Percentiles rank a stretch among this genome's conserved stretches.
phyloP scores from a whole-genome alignment of 1,140 invertebrate species.

The Streblospio benedicti region DNA sequence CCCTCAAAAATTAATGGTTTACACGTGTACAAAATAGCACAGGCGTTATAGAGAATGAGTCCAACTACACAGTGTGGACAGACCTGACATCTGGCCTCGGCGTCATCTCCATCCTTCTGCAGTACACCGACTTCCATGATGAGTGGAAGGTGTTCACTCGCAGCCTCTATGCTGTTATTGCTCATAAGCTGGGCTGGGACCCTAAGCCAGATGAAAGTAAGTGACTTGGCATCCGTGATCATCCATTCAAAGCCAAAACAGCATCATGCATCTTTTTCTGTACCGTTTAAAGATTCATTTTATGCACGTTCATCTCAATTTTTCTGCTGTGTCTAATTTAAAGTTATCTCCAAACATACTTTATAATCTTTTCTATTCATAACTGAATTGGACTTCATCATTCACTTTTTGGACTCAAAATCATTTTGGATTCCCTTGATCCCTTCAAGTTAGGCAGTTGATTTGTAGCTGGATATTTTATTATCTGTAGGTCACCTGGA shows the following conservation, averaged over 20 bases:
- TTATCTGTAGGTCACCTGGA: slow-evolving; percentile 62
- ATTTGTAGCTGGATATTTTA: no score
- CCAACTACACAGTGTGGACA: slow-evolving; percentile 88
- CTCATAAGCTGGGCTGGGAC: slow-evolving; percentile 62
- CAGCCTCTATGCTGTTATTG: slow-evolving; percentile 61
- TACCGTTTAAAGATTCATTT: no score
- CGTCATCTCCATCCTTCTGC: slow-evolving; percentile 61
- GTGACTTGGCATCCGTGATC: background rate
- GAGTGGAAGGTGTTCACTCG: slow-evolving; percentile 65
- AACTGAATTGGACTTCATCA: no score
- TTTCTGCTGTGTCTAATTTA: no score
- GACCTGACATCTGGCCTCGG: slow-evolving; percentile 70
- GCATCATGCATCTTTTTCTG: background rate
- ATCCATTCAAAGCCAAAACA: background rate
- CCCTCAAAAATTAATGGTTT: no score
- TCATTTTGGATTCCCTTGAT: no score
- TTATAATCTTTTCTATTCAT: no score
- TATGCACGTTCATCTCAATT: no score
- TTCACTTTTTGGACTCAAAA: no score
- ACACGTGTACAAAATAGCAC: slow-evolving; percentile 61
- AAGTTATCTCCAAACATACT: no score
- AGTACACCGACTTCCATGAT: slow-evolving; percentile 63
- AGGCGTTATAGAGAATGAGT: slow-evolving; percentile 73
- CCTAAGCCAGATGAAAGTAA: slow-evolving; percentile 41
- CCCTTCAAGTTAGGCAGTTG: no score